phyloP scores from a whole-genome alignment of 2,888 invertebrate species.

The Timandra comae region DNA sequence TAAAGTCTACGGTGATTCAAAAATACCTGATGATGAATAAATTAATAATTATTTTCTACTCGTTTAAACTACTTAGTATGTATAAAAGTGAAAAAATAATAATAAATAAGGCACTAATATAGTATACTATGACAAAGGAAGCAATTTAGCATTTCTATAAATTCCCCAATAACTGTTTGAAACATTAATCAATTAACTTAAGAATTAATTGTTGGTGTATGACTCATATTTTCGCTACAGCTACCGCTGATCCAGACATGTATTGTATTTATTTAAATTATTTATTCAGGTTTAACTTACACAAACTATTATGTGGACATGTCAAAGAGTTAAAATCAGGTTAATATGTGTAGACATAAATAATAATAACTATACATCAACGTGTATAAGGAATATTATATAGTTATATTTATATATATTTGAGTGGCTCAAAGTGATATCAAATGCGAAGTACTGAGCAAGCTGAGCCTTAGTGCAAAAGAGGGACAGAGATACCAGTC shows the following conservation, averaged over 20 bases:
- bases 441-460: constrained; percentile 66
- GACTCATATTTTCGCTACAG: constrained; percentile 37
- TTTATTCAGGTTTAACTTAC: constrained; percentile 34
- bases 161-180: constrained; percentile 27
- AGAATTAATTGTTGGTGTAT: constrained; percentile 16
- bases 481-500: constrained; percentile 68
- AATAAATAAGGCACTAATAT: constrained; percentile 5
- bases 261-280: constrained; percentile 23
- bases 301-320: constrained; percentile 26
- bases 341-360: constrained; percentile 38
- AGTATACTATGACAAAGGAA: constrained; percentile 33
- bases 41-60: not conserved
- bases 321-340: constrained; percentile 37
- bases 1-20: constrained; percentile 17
- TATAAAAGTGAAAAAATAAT: not conserved
- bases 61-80: not conserved
- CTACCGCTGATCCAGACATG: constrained; percentile 20
- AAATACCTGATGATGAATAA: not conserved
- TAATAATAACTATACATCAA: too few species aligned
- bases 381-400: too few species aligned
- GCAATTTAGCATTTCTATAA: constrained; percentile 27
- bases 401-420: constrained; percentile 51
- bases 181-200: constrained; percentile 1
- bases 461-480: constrained; percentile 65
- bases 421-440: constrained; percentile 49